These are phyloP conservation scores for Limnodromus scolopaceus DNA, from an alignment of 2,797 vertebrate genomes.

Conservation along the genomic window DNA sequence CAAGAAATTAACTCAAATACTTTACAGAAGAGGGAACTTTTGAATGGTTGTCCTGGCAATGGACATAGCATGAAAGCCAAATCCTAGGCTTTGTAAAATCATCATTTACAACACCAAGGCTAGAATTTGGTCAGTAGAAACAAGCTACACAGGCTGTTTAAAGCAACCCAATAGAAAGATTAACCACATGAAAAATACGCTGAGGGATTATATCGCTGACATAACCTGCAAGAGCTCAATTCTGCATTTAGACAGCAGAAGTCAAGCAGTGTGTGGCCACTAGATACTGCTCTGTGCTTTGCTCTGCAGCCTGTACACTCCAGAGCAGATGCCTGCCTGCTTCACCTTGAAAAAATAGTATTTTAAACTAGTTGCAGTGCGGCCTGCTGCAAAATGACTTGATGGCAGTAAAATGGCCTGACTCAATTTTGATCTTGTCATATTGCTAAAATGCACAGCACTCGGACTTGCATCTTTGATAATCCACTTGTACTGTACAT, in stretches of 20 bases:
- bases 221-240: not conserved
- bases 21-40: not conserved
- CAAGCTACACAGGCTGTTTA: not conserved
- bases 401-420: slow-evolving; percentile 4
- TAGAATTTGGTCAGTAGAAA: not conserved
- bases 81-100: not conserved
- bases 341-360: not conserved
- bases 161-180: not conserved
- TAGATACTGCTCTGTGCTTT: slow-evolving; percentile 36
- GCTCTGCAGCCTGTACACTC: not conserved
- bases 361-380: not conserved
- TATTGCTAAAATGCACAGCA: not conserved
- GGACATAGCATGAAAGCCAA: not conserved
- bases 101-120: not conserved
- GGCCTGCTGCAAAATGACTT: slow-evolving; percentile 23
- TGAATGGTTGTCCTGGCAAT: not conserved
- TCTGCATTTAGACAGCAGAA: not conserved
- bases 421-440: slow-evolving; percentile 30
- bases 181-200: not conserved
- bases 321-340: not conserved
- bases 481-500: not conserved
- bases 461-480: not conserved
- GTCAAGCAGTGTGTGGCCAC: not conserved
- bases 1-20: not conserved
- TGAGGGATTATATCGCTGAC: not conserved